Evolutionary conservation across 1,140 invertebrate genomes (phyloP).

Genomic region (Maniola jurtina): DNA sequence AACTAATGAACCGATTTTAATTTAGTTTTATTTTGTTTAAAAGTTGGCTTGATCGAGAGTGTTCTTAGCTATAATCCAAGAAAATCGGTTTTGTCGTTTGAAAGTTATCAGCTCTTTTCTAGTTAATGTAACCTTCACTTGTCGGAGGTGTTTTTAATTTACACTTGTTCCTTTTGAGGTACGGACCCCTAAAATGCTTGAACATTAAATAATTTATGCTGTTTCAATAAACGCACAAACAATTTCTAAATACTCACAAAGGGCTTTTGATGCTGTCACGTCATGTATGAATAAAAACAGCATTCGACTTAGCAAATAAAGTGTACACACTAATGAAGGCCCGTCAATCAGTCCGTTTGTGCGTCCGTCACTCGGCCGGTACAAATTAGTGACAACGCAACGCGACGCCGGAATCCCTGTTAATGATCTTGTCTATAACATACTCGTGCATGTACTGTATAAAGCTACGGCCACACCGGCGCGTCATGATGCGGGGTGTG

Average conservation of each 20-base stretch:
- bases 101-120: too few relatives aligned
- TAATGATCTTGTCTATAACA: conserved; percentile 59
- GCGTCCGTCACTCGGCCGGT: conserved; percentile 48
- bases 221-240: background rate
- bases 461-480: too few relatives aligned
- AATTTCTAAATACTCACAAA: background rate
- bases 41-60: too few relatives aligned
- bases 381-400: conserved; percentile 64
- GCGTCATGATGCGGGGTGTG: too few relatives aligned
- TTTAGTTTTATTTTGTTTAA: too few relatives aligned
- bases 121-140: too few relatives aligned
- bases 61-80: too few relatives aligned
- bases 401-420: conserved; percentile 48
- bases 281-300: conserved; percentile 17
- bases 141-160: too few relatives aligned
- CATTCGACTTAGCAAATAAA: conserved; percentile 41
- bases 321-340: conserved; percentile 52
- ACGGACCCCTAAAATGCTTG: too few relatives aligned
- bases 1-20: too few relatives aligned
- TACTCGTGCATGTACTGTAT: conserved; percentile 3
- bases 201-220: background rate
- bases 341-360: conserved; percentile 65
- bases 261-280: conserved; percentile 8
- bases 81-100: too few relatives aligned
- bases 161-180: too few relatives aligned